Percentiles rank a stretch among this genome's conserved stretches.
Evolutionary conservation across 2,113 vertebrate species (phyloP).

Genomic region (Crocuta crocuta): DNA sequence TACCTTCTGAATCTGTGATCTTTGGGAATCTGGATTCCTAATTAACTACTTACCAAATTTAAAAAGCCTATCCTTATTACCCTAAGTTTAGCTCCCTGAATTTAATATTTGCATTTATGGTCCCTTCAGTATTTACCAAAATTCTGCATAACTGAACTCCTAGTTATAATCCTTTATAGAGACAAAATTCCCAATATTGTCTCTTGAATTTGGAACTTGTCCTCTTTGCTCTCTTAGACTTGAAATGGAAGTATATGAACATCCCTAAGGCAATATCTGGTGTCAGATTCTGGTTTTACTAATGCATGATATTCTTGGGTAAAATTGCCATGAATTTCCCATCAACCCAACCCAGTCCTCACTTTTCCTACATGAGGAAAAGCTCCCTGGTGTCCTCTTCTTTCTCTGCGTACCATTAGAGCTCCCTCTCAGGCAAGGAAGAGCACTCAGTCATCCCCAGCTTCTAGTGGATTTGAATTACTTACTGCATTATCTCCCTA

Average conservation of each 20-base stretch:
- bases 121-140: constrained; percentile 1
- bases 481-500: neutral
- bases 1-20: neutral
- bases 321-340: neutral
- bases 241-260: neutral
- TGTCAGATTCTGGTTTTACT: neutral
- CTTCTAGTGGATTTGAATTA: neutral
- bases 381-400: neutral
- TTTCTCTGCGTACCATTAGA: neutral
- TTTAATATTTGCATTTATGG: constrained; percentile 25
- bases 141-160: neutral
- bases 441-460: neutral
- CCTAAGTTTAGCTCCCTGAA: neutral
- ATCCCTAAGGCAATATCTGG: neutral
- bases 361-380: neutral
- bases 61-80: neutral
- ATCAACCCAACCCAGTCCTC: neutral
- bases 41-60: neutral
- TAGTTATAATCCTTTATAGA: neutral
- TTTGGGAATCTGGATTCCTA: neutral
- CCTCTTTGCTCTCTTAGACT: neutral
- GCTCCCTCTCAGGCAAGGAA: neutral
- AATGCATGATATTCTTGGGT: neutral
- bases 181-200: neutral
- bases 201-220: neutral